A percentile compares a stretch with the other conserved stretches of the same genome.
Evolutionary conservation across 1,140 invertebrate species (phyloP).

Genomic region (Cepaea nemoralis): DNA sequence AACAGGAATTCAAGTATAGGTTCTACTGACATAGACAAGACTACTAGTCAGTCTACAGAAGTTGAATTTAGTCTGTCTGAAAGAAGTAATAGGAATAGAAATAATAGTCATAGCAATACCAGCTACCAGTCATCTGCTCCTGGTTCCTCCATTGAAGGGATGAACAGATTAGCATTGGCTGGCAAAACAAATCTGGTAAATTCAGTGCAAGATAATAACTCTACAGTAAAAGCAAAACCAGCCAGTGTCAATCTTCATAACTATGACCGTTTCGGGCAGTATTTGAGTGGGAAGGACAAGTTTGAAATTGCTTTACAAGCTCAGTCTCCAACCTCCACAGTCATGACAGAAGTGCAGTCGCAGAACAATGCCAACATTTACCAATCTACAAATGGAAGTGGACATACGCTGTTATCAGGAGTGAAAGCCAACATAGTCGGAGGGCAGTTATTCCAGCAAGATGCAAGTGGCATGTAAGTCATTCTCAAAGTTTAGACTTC

Average conservation of each 20-base stretch:
- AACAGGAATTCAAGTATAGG: background rate
- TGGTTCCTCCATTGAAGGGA: background rate
- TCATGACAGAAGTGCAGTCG: slow-evolving; percentile 34
- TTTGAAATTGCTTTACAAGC: slow-evolving; percentile 55
- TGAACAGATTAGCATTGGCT: background rate
- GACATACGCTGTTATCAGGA: background rate
- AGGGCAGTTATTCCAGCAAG: slow-evolving; percentile 34
- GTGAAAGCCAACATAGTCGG: slow-evolving; percentile 43
- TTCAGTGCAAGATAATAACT: background rate
- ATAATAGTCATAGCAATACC: background rate
- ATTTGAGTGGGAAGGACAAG: slow-evolving; percentile 56
- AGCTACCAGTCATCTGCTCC: background rate
- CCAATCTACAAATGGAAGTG: background rate
- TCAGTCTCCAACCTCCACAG: slow-evolving; percentile 49
- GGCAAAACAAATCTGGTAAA: background rate
- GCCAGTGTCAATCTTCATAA: background rate
- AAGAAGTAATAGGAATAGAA: background rate
- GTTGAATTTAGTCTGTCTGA: background rate
- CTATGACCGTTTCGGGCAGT: background rate
- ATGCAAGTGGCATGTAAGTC: background rate
- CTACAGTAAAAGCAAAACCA: background rate
- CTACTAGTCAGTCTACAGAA: background rate
- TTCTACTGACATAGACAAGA: background rate
- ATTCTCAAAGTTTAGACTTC: too few relatives aligned
- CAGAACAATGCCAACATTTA: background rate